Conservation (phyloP, 2,113 vertebrate genomes). For the Macheiramphus alcinus region DNA sequence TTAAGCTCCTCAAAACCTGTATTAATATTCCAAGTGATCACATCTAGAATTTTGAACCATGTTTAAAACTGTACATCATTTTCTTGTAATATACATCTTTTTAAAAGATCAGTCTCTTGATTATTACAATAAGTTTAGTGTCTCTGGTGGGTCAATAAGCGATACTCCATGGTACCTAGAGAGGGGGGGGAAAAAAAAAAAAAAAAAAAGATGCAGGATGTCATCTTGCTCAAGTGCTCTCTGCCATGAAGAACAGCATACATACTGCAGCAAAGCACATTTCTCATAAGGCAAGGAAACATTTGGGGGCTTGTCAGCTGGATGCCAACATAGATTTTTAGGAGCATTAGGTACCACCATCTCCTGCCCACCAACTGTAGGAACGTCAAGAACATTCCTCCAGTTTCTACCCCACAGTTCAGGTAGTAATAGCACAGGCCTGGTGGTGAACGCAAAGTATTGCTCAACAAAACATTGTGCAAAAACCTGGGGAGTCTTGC, state of each 20-base stretch:
- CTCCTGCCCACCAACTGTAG: not conserved
- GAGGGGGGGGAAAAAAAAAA: not conserved
- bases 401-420: not conserved
- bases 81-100: slow-evolving; percentile 53
- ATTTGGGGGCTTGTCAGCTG: not conserved
- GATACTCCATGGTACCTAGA: slow-evolving; percentile 88
- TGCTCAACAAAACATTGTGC: not conserved
- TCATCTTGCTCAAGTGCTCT: not conserved
- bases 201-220: not conserved
- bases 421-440: not conserved
- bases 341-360: not conserved
- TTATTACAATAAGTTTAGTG: slow-evolving; percentile 67
- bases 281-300: not conserved
- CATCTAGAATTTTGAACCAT: slow-evolving; percentile 37
- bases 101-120: slow-evolving; percentile 60
- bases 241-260: not conserved
- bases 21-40: slow-evolving; percentile 28
- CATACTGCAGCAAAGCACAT: not conserved
- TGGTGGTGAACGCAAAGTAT: fast-evolving
- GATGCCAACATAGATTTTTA: not conserved
- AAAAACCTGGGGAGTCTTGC: not conserved
- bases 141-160: slow-evolving; percentile 82
- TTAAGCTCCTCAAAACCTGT: slow-evolving; percentile 40
- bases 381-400: not conserved
- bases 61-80: slow-evolving; percentile 75